Evolutionary conservation across 2,797 vertebrate genomes (phyloP).

Genomic region (Siniperca undulata): DNA sequence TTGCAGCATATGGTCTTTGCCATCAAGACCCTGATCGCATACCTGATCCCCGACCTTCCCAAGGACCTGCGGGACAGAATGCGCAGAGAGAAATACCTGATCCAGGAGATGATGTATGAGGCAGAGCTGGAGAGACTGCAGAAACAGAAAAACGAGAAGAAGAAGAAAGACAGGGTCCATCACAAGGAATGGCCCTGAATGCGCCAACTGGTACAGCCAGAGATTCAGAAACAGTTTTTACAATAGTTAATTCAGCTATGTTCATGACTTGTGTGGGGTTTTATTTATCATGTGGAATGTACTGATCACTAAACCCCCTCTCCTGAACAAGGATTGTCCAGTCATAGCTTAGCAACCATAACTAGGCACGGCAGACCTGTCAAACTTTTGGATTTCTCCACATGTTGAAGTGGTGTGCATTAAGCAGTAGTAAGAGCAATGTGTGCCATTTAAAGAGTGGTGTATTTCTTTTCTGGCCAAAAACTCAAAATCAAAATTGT

Average conservation of each 20-base stretch:
- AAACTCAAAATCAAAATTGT: not conserved
- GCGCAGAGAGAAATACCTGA: constrained; percentile 95
- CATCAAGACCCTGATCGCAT: constrained; percentile 97
- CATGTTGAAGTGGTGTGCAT: not conserved
- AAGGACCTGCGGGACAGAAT: constrained; percentile 95
- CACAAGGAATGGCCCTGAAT: constrained; percentile 97
- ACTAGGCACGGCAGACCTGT: not conserved
- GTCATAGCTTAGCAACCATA: not conserved
- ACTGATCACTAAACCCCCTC: not conserved
- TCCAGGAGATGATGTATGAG: constrained; percentile 99
- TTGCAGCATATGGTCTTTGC: constrained; percentile 96
- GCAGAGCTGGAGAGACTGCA: constrained; percentile 96
- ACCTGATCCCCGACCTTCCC: constrained; percentile 97
- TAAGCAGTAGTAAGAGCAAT: not conserved
- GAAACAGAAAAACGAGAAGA: constrained; percentile 85
- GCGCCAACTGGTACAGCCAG: constrained; percentile 36
- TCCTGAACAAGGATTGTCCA: not conserved
- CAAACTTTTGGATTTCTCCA: not conserved
- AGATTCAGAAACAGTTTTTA: constrained; percentile 10
- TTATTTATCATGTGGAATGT: not conserved
- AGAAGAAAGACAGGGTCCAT: constrained; percentile 90
- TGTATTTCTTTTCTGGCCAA: not conserved
- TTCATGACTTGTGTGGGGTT: not conserved
- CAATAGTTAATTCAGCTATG: not conserved
- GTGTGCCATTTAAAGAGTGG: not conserved